Evolutionary conservation across 2,888 invertebrate species (phyloP), one percentile per base, ranked within the genome.

Genomic region (Mamestra brassicae): DNA sequence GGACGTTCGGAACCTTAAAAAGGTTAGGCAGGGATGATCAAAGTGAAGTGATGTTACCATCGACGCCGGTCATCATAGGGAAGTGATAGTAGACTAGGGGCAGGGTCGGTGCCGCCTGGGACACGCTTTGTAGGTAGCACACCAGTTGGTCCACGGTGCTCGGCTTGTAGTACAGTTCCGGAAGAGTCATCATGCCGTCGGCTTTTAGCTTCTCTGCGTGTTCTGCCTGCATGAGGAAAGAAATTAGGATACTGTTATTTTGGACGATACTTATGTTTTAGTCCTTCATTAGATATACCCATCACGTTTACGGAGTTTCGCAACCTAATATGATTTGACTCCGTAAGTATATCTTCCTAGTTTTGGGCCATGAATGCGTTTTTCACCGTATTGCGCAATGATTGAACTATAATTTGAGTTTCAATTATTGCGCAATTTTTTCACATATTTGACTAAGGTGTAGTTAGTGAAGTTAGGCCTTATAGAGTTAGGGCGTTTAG

Each of bases 131-230:
- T 71, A 98, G 93, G 88, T 98, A 98, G 66, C 95, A 91, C 1
- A 97, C 97, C 26, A 98, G 91, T 69, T 97, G 97, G 10, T 95
- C 92, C 1, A 96, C 92, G 3, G 89, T 97, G 55, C 90, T 93
- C 1, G 98, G 98, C 88, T 97, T 98, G 90, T 97, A 97, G 91
- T 98, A 98, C 45, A 98, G 91, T 80, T 98, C 98, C 0, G 98
- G 98, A 42, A 98, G 91, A 67, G 97, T 97, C 52, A 98, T 95
- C 2, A 98, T 92, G 0, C 97, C 91, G 11, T 89, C 85, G 0
- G 78, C 88, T 71, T 79, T 71, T 4, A 86, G 8, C 10, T 79
- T 75, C 65, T 86, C 97, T 0, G 98, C 98, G 89, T 98, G 98
- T 84, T 93, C 94, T 0, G 98, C 97, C 97, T 97, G 63, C 8